These are phyloP conservation scores for Clitarchus hookeri DNA, from an alignment of 2,888 invertebrate species.

Conservation along the genomic window DNA sequence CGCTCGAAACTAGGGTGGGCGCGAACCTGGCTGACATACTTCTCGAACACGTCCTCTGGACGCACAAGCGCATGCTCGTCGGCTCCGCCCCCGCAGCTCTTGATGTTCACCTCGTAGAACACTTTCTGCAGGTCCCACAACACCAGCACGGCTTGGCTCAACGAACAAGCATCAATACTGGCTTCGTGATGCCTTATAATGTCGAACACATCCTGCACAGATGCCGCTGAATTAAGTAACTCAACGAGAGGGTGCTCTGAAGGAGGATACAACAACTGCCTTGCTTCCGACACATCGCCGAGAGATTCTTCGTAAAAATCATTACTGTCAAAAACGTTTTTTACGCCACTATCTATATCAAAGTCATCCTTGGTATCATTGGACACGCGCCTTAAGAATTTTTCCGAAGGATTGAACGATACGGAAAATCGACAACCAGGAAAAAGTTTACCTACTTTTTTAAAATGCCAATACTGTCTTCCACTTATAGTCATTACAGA, in stretches of 20 bases:
- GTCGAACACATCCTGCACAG: slow-evolving; percentile 53
- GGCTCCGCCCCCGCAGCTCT: slow-evolving; percentile 24
- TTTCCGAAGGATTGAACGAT: not conserved
- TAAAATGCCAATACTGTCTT: not conserved
- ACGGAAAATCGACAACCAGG: not conserved
- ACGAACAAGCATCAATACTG: slow-evolving; percentile 44
- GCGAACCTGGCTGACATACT: slow-evolving; percentile 50
- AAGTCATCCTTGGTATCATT: not conserved
- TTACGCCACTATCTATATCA: not conserved
- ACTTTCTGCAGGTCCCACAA: slow-evolving; percentile 53
- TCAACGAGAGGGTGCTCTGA: slow-evolving; percentile 34
- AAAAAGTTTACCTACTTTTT: not conserved
- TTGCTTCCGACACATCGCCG: not conserved
- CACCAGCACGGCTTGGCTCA: slow-evolving; percentile 51
- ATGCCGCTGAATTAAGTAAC: slow-evolving; percentile 50
- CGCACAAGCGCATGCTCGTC: slow-evolving; percentile 33
- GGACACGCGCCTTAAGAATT: not conserved
- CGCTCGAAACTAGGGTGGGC: slow-evolving; percentile 49
- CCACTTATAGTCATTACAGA: not conserved
- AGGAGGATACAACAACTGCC: slow-evolving; percentile 29
- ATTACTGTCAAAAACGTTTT: not conserved
- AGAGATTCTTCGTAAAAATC: not conserved
- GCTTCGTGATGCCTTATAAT: slow-evolving; percentile 48
- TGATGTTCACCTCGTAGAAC: slow-evolving; percentile 49
- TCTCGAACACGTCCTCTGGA: slow-evolving; percentile 40